A percentile compares a stretch with the other conserved stretches of the same genome.
phyloP scores from a whole-genome alignment of 2,888 invertebrate genomes.

The Dicycla oo region DNA sequence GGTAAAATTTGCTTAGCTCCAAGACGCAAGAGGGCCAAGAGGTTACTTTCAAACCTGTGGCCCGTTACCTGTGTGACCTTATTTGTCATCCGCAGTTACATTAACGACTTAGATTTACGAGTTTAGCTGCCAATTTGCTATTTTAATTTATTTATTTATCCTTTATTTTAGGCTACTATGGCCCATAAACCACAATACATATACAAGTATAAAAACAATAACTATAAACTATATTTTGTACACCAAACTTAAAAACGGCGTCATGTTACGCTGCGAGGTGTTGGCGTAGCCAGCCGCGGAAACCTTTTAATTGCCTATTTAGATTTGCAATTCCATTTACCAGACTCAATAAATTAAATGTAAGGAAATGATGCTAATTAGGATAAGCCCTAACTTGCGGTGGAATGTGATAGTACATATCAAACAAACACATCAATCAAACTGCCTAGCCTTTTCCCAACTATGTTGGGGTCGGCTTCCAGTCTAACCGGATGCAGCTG shows the following conservation, averaged over 20 bases:
- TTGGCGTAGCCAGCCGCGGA: no score
- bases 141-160: no score
- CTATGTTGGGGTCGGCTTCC: no score
- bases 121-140: conserved; percentile 57
- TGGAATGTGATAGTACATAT: background rate
- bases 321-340: conserved; percentile 46
- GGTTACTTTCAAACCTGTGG: conserved; percentile 53
- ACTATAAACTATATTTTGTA: no score
- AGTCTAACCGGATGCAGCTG: no score
- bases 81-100: conserved; percentile 66
- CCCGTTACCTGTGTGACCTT: conserved; percentile 69
- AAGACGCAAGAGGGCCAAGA: conserved; percentile 54
- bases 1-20: conserved; percentile 49
- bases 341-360: conserved; percentile 24
- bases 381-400: background rate
- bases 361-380: conserved; percentile 38
- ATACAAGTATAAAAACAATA: no score
- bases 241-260: no score
- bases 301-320: conserved; percentile 69
- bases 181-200: no score
- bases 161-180: no score
- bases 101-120: conserved; percentile 51
- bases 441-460: no score
- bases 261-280: no score
- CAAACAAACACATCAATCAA: no score